Base-by-base conservation (phyloP, 2,888 invertebrate species). In the Ceriagrion tenellum region DNA sequence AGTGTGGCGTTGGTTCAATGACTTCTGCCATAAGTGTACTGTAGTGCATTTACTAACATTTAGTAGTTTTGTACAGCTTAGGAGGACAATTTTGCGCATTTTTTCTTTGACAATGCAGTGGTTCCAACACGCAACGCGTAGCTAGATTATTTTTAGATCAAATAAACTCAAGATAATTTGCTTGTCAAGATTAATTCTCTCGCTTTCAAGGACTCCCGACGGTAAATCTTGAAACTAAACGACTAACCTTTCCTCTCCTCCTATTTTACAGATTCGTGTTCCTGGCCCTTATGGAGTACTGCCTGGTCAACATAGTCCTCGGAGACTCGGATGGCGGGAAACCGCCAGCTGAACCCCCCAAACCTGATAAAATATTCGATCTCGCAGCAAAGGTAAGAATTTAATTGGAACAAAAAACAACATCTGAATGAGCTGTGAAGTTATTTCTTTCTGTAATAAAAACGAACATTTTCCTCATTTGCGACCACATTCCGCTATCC, bases 201-300 rank as follows among this genome's bases (percentile, higher is more conserved):
- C 59, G 2, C 2, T 59, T 59, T 59, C 59, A 59, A 10, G 59
- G 20, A 16, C 20, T 59, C 59, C 59, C 47, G 59, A 59, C 20
- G 13, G 59, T 59, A 59, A 69, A 18, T 12, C 0, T 81, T 81
- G 35, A 35, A 30, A 81, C 18, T 30, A 1, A 81, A 3, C 30
- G 12, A 35, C 81, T 16, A 35, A 81, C 13, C 18, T 16, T 16
- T 30, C 35, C 35, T 20, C 13, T 35, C 2, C 81, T 30, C 35
- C 35, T 20, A 47, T 40, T 95, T 96, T 96, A 55, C 96, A 98
- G 98, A 95, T 99, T 99, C 97, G 99, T 99, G 96, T 99, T 99
- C 96, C 98, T 99, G 98, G 99, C 99, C 0, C 97, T 99, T 95
- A 99, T 99, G 99, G 99, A 99, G 96, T 99, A 99, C 96, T 99